Evolutionary conservation across 2,888 invertebrate genomes (phyloP), one percentile per base, ranked within the genome.

Genomic region (Nemapogon koenigi): DNA sequence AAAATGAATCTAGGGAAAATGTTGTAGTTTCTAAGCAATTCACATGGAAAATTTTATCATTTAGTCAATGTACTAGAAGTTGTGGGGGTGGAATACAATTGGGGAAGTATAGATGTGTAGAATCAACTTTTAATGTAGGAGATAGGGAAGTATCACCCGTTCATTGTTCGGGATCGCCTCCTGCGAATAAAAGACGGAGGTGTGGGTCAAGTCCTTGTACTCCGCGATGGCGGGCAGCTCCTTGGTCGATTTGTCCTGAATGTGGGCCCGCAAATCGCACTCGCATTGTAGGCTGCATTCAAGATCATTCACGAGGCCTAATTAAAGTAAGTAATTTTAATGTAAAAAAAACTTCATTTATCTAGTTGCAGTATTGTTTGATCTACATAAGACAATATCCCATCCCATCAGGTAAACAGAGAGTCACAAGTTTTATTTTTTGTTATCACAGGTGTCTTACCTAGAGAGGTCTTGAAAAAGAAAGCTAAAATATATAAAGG

Each of bases 21-120:
- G 64, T 69, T 19, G 52, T 66, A 4, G 67, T 65, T 2, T 54
- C 51, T 10, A 78, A 83, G 46, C 83, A 73, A 49, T 89, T 87
- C 58, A 58, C 81, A 2, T 94, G 94, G 94, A 91, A 88, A 59
- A 84, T 91, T 18, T 70, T 87, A 2, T 90, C 90, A 0, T 86
- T 89, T 49, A 85, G 88, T 8, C 83, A 88, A 4, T 95, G 94
- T 57, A 87, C 91, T 0, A 85, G 88, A 52, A 83, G 86, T 17
- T 94, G 94, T 53, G 94, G 91, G 0, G 91, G 89, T 57, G 90
- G 90, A 76, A 70, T 84, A 27, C 90, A 90, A 70, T 84, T 82
- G 41, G 84, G 88, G 1, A 82, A 87, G 43, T 81, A 85, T 38
- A 82, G 86, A 4, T 92, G 95, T 58, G 84, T 91, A 26, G 89